phyloP scores from a whole-genome alignment of 2,113 vertebrate genomes.

The Cyphomyrus discorhynchus region DNA sequence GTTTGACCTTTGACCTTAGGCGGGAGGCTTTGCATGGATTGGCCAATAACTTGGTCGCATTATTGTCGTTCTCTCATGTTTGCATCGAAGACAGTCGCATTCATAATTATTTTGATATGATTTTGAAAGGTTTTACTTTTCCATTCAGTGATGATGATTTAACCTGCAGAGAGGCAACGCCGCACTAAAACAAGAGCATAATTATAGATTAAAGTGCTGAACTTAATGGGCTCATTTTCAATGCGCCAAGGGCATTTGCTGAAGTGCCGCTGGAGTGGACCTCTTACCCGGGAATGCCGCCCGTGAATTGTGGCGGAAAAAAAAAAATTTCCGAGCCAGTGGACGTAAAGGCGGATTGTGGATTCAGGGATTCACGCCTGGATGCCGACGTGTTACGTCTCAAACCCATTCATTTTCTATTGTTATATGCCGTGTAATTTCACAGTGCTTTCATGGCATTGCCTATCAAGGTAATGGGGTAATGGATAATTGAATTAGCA shows the following conservation, averaged over 20 bases:
- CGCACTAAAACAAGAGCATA: constrained; percentile 52
- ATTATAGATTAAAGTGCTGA: constrained; percentile 63
- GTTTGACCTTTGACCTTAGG: background rate
- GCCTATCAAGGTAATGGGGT: constrained; percentile 34
- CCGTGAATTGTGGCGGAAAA: constrained; percentile 20
- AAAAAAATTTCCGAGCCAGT: background rate
- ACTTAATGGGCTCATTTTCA: constrained; percentile 63
- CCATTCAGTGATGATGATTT: constrained; percentile 39
- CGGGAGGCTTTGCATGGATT: background rate
- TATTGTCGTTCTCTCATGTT: constrained; percentile 25
- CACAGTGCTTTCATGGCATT: constrained; percentile 10
- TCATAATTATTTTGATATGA: constrained; percentile 46
- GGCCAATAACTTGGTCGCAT: background rate
- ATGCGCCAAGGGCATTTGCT: constrained; percentile 57
- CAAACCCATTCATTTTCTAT: background rate
- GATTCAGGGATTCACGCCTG: background rate
- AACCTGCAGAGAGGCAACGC: constrained; percentile 44
- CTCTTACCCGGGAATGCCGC: constrained; percentile 47
- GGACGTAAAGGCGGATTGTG: background rate
- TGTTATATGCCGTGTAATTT: background rate
- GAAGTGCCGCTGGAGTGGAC: constrained; percentile 52
- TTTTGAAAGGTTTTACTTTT: constrained; percentile 29
- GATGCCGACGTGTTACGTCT: background rate
- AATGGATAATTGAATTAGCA: constrained; percentile 39
- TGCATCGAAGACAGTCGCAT: constrained; percentile 30